Evolutionary conservation across 2,888 invertebrate species (phyloP), one percentile per base, ranked within the genome.

Genomic region (Drosophila borborema): DNA sequence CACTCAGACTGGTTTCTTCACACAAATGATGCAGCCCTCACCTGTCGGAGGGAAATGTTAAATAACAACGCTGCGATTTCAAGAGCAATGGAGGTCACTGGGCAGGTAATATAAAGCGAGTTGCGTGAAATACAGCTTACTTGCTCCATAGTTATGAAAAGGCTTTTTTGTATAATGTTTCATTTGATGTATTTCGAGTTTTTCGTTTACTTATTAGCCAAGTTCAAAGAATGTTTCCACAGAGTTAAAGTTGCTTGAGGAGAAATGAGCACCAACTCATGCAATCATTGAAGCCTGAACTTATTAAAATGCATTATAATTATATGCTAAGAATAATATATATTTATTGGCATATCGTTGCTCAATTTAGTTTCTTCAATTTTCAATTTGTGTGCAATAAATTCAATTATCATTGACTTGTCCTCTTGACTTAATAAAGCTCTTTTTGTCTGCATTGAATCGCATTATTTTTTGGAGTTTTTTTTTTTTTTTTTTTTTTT

Each of bases 1-100:
- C 51, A 77, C 77, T 68, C 64, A 72, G 64, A 53, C 72, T 31
- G 56, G 40, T 74, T 64, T n/a, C 72, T 66, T 68, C 67, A 34
- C 58, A 60, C 65, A 62, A 48, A 20, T 46, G 51, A 48, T 45
- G 49, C 56, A 59, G 34, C n/a, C 38, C 49, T 36, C 23, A 55
- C 48, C 45, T 31, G 14, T 41, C 56, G 55, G 10, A n/a, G 16
- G 20, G 49, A 59, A 59, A 41, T 45, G 64, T 31, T 66, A 74
- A 69, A 69, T 85, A 65, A 65, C 67, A 79, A 40, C 54, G 74
- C 56, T 49, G 54, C 71, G 16, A 54, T 36, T 55, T 61, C 41
- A 64, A 51, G 55, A 20, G 36, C 48, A 28, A 48, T 40, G 34
- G 54, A 77, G 64, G 67, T 49, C 63, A 66, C 64, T 49, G 43